Conservation (phyloP, 2,113 vertebrate genomes). For the Leptosomus discolor region DNA sequence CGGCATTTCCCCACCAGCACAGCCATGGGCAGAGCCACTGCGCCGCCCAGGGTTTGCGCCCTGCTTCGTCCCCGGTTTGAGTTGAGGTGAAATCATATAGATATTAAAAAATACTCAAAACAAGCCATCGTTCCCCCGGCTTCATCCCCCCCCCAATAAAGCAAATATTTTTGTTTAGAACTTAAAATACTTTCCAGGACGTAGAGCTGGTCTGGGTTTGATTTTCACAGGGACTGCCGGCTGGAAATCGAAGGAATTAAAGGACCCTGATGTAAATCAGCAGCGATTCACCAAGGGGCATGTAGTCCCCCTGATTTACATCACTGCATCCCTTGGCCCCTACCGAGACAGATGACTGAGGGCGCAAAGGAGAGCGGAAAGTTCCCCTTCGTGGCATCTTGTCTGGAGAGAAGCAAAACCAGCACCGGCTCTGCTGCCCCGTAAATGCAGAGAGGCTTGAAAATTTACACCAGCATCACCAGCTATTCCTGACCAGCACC, state of each 20-base stretch:
- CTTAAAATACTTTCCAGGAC: background rate
- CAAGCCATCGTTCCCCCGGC: rapidly evolving
- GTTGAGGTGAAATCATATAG: rapidly evolving
- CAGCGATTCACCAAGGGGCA: rapidly evolving
- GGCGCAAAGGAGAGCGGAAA: background rate
- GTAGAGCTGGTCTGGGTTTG: background rate
- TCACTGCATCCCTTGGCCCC: background rate
- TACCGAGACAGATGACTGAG: rapidly evolving
- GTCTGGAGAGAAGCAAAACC: rapidly evolving
- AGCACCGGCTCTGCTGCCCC: rapidly evolving
- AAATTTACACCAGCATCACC: background rate
- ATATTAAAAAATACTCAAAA: background rate
- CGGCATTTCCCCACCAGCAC: rapidly evolving
- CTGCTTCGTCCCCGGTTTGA: rapidly evolving
- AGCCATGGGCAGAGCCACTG: rapidly evolving
- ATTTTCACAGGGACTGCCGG: background rate
- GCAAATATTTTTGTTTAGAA: background rate
- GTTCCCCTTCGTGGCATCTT: background rate
- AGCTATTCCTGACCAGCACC: background rate
- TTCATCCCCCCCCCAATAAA: background rate
- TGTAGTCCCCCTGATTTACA: background rate
- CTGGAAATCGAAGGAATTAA: background rate
- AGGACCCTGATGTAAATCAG: background rate
- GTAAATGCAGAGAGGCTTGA: rapidly evolving
- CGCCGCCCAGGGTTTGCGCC: rapidly evolving